Conservation (phyloP, 2,888 invertebrate species). For the Ectobius pallidus region DNA sequence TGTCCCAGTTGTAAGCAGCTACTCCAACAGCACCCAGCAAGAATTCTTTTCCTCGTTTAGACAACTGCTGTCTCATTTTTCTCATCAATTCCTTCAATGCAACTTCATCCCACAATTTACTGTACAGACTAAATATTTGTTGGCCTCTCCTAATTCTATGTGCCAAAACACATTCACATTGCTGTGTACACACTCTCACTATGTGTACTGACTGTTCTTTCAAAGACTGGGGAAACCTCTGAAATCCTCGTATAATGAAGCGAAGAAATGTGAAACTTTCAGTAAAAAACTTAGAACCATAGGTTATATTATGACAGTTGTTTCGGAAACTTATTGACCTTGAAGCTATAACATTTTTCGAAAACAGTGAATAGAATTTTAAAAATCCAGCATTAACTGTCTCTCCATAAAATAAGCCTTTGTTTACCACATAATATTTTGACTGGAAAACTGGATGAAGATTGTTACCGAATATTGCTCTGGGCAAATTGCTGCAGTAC, state of each 20-base stretch:
- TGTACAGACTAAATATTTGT: constrained; percentile 67
- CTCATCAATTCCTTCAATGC: constrained; percentile 62
- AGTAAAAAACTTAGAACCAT: not conserved
- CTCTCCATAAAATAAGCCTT: not conserved
- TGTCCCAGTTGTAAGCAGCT: constrained; percentile 66
- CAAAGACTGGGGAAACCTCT: constrained; percentile 47
- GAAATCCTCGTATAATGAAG: constrained; percentile 24
- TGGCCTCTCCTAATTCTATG: constrained; percentile 67
- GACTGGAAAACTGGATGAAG: not conserved
- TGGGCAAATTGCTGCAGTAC: not conserved
- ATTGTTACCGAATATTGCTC: not conserved
- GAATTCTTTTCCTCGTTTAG: constrained; percentile 60
- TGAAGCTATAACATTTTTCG: not conserved
- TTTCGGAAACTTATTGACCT: not conserved
- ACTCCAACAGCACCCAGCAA: constrained; percentile 62
- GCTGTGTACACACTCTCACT: constrained; percentile 59
- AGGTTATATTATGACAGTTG: not conserved
- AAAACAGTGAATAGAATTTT: not conserved
- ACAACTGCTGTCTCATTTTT: constrained; percentile 54
- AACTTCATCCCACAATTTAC: constrained; percentile 66
- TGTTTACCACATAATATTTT: not conserved
- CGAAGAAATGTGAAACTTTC: not conserved
- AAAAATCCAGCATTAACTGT: not conserved
- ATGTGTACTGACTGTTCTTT: constrained; percentile 59
- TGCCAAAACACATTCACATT: constrained; percentile 55